A percentile compares a stretch with the other conserved stretches of the same genome.
These are phyloP conservation scores for Chascanopsetta lugubris DNA, from an alignment of 2,113 vertebrate genomes.

Conservation along the genomic window DNA sequence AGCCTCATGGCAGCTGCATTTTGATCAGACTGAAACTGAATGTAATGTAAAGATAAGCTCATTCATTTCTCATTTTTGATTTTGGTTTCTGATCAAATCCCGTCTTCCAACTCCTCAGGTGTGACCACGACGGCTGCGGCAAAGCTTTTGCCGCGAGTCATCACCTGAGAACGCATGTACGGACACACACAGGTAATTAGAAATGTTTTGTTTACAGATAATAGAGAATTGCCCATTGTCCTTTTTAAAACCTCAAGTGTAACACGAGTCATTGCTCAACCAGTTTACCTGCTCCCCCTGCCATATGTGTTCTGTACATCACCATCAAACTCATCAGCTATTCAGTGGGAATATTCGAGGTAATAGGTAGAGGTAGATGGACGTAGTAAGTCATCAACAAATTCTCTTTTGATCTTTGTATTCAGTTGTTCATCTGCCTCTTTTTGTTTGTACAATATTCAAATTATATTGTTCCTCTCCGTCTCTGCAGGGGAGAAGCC, in stretches of 20 bases:
- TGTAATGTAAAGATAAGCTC: no score
- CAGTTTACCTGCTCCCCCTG: background rate
- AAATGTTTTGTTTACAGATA: background rate
- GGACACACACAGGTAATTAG: slow-evolving; percentile 94
- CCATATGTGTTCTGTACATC: background rate
- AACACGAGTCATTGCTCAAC: background rate
- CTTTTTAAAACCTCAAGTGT: background rate
- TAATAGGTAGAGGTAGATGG: background rate
- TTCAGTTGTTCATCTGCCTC: background rate
- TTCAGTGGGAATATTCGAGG: background rate
- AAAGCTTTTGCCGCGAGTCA: slow-evolving; percentile 99
- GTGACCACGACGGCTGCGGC: slow-evolving; percentile 97
- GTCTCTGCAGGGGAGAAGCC: slow-evolving; percentile 89
- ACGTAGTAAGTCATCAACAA: no score
- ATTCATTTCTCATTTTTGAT: no score
- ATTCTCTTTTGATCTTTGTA: no score
- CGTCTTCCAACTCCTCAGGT: no score
- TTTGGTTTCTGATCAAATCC: background rate
- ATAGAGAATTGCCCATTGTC: background rate
- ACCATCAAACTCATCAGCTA: background rate
- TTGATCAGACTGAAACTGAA: no score
- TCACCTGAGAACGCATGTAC: slow-evolving; percentile 97
- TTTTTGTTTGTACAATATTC: background rate
- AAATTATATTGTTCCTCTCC: background rate
- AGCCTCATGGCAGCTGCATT: no score